Evolutionary conservation across 2,113 vertebrate species (phyloP).

Genomic region (Cettia cetti): DNA sequence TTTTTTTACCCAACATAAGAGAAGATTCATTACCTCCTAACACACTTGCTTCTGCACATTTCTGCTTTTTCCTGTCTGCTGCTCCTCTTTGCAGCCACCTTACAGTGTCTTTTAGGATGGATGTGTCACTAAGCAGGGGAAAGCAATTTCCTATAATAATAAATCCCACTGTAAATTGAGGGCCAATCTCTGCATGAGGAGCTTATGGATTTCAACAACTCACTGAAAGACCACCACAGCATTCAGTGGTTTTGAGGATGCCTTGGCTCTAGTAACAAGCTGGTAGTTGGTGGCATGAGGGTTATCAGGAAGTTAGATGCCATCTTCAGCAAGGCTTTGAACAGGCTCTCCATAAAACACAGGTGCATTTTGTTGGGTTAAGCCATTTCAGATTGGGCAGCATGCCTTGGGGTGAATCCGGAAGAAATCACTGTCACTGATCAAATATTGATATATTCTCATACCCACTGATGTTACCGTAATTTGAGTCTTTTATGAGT

Average conservation of each 20-base stretch:
- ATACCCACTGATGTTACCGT: neutral
- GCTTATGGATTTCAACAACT: neutral
- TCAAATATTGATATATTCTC: conserved; percentile 60
- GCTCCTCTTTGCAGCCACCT: neutral
- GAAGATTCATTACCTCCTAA: neutral
- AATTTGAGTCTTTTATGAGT: conserved; percentile 73
- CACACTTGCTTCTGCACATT: neutral
- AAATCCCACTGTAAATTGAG: neutral
- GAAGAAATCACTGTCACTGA: conserved; percentile 12
- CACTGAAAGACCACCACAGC: neutral
- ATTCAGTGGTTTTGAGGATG: neutral
- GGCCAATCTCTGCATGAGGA: neutral
- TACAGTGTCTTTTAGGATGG: neutral
- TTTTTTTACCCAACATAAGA: accelerated
- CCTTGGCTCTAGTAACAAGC: neutral
- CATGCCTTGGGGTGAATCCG: conserved; percentile 31
- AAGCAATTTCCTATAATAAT: neutral
- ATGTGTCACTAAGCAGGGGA: neutral
- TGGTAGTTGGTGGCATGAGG: neutral
- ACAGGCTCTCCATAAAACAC: neutral
- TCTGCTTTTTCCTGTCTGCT: neutral
- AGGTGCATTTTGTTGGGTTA: neutral
- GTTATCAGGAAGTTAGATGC: neutral
- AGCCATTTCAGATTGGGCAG: conserved; percentile 15
- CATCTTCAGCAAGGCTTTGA: neutral